These are phyloP conservation scores for Poeciliopsis gracilis DNA, from an alignment of 2,797 vertebrate species.

Conservation along the genomic window DNA sequence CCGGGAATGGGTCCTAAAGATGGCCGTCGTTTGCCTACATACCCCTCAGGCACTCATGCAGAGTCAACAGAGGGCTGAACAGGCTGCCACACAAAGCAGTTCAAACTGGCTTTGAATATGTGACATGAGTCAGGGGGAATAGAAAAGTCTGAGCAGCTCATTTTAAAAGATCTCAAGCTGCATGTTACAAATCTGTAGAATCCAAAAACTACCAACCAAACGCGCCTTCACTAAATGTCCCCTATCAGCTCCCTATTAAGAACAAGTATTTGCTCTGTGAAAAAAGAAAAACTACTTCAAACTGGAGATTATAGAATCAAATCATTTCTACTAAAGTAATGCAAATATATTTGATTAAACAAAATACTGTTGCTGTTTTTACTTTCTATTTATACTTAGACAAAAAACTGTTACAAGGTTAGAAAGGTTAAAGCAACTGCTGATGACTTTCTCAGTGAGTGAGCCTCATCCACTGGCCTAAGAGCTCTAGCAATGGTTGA, in stretches of 20 bases:
- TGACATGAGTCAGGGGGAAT: conserved; percentile 35
- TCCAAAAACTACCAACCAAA: conserved; percentile 41
- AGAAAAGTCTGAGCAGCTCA: conserved; percentile 17
- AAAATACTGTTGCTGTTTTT: background rate
- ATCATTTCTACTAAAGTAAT: background rate
- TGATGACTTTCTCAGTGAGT: background rate
- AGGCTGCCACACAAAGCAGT: conserved; percentile 77
- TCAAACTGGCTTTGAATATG: conserved; percentile 61
- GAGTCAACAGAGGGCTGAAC: conserved; percentile 64
- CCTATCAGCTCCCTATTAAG: background rate
- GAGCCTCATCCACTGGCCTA: background rate
- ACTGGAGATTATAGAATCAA: background rate
- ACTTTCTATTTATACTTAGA: background rate
- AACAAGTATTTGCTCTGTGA: background rate
- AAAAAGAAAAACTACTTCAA: background rate
- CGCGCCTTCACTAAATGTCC: background rate
- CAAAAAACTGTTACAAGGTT: background rate
- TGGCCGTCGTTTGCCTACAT: background rate
- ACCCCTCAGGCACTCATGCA: conserved; percentile 58
- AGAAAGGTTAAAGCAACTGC: background rate
- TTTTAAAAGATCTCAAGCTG: conserved; percentile 30
- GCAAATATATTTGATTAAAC: background rate
- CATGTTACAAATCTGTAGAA: conserved; percentile 50
- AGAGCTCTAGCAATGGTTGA: conserved; percentile 8
- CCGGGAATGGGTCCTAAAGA: background rate